phyloP scores from a whole-genome alignment of 2,888 invertebrate genomes.

The Rhagophthalmus giganteus region DNA sequence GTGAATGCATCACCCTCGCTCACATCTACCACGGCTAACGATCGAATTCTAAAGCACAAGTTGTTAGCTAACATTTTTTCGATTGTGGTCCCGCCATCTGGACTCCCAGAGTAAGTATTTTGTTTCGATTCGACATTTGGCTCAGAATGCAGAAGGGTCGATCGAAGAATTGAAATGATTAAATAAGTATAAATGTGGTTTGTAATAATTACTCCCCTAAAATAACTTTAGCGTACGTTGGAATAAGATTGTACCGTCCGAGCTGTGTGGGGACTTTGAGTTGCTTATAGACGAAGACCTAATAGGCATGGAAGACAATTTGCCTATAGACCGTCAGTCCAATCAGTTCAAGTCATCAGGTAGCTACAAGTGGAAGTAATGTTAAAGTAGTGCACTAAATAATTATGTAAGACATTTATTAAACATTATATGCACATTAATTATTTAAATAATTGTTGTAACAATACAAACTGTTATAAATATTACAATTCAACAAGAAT shows the following conservation, averaged over 20 bases:
- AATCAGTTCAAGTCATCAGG: conserved; percentile 8
- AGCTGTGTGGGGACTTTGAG: conserved; percentile 83
- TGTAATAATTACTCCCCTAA: too few species aligned
- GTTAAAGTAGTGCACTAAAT: neutral
- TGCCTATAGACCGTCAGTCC: conserved; percentile 26
- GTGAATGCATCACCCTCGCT: conserved; percentile 96
- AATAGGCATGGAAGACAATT: conserved; percentile 60
- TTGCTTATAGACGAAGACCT: conserved; percentile 82
- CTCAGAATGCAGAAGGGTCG: too few species aligned
- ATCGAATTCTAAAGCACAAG: conserved; percentile 91
- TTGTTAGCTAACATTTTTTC: conserved; percentile 91
- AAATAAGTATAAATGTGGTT: too few species aligned
- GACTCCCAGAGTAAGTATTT: conserved; percentile 77
- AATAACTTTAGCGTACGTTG: conserved; percentile 73
- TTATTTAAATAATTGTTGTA: conserved; percentile 15
- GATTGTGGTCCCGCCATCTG: conserved; percentile 85
- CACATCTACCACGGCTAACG: conserved; percentile 92
- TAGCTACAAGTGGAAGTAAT: neutral
- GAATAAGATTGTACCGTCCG: conserved; percentile 77
- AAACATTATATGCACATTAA: conserved; percentile 24
- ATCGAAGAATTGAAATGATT: too few species aligned
- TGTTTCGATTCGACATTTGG: too few species aligned
- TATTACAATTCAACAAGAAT: neutral
- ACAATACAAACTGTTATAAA: conserved; percentile 19
- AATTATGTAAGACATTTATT: conserved; percentile 22